Evolutionary conservation across 2,888 invertebrate species (phyloP), one percentile per base, ranked within the genome.

Genomic region (Malthinus flaveolus): DNA sequence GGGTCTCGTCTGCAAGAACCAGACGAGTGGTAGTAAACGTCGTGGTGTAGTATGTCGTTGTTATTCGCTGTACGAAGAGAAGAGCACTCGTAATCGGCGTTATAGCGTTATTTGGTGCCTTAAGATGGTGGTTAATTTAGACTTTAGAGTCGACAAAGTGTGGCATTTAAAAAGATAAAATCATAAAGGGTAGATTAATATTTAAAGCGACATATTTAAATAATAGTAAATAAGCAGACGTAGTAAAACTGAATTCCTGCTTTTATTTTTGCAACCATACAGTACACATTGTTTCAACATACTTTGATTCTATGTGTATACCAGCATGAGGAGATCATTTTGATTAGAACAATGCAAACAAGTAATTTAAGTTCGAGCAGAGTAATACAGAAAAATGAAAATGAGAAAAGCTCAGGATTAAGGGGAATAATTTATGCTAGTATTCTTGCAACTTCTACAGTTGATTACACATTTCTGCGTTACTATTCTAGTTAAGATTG

Each of bases 241-340:
- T 48, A 23, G 52, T 57, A 72, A 72, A 75, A 75, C 73, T 75
- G 72, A 75, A 72, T 71, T 70, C 70, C 68, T 74, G 75, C 71
- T 65, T 75, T 74, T 74, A 73, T 73, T 74, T 70, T 72, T 68
- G 70, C 74, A 75, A 75, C 68, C 75, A 75, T 72, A 74, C 74
- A 70, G 71, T 73, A 72, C 73, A 76, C 76, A 76, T 72, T 74
- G 75, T 72, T 71, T 68, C 72, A 49, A 71, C 71, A 71, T 70
- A 70, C 69, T 73, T 74, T 71, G 23, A 23, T 73, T 71, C 73
- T 74, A 75, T 73, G 68, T 72, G 67, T 74, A 72, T 74, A 73
- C 70, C 70, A 73, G 72, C 73, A 72, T 70, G 68, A 70, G 71
- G 71, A 68, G 66, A 71, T 70, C 67, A 52, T 64, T 63, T 61